Conservation (phyloP, 1,140 invertebrate genomes). For the Coptotermes formosanus region DNA sequence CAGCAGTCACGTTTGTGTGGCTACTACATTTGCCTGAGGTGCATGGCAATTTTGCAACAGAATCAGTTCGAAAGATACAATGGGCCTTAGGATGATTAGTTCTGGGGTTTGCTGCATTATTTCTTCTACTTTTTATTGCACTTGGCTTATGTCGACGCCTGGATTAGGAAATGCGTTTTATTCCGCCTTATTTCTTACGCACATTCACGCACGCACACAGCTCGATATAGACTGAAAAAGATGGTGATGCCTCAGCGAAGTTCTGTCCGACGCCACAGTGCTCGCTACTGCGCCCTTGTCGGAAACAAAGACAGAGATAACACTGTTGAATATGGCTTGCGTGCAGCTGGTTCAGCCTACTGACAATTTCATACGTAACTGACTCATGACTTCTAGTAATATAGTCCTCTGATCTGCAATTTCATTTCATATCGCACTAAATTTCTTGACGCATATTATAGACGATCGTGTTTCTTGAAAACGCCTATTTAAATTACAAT, state of each 20-base stretch:
- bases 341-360: not conserved
- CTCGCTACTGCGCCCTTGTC: not conserved
- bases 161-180: not conserved
- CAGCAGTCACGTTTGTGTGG: too few relatives aligned
- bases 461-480: too few relatives aligned
- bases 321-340: not conserved
- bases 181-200: not conserved
- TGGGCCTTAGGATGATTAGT: not conserved
- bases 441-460: too few relatives aligned
- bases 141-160: not conserved
- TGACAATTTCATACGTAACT: too few relatives aligned
- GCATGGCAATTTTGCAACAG: too few relatives aligned
- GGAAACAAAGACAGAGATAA: not conserved
- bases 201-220: not conserved
- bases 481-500: too few relatives aligned
- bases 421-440: too few relatives aligned
- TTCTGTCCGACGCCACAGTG: not conserved
- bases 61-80: not conserved
- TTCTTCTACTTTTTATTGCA: not conserved
- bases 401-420: too few relatives aligned
- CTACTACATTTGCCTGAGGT: too few relatives aligned
- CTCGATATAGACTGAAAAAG: not conserved
- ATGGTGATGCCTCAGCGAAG: not conserved
- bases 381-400: too few relatives aligned
- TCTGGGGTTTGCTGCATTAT: not conserved